Evolutionary conservation across 2,797 vertebrate species (phyloP), one percentile per base, ranked within the genome.

Genomic region (Hippocampus kuda): DNA sequence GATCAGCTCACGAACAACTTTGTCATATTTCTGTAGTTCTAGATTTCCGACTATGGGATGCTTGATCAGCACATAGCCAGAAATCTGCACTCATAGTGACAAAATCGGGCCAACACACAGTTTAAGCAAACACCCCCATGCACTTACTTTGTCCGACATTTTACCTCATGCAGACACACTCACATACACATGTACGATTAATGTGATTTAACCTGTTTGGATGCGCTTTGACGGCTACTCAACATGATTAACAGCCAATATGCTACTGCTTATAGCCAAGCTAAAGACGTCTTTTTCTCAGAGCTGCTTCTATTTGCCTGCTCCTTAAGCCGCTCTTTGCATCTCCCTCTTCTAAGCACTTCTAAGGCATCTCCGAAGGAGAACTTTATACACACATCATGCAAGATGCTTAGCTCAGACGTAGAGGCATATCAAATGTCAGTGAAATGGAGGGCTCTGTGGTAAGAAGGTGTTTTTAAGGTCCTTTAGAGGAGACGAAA

Each of bases 131-230:
- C 72, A 69, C 71, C 77, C 68, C 77, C 79, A 71, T 69, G 71
- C 67, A 53, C 68, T 67, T 41, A 30, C 70, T 70, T 42, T 54
- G 66, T 69, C 72, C 30, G 64, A 64, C 68, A 76, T 77, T 75
- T 70, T 49, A 49, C 70, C 74, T 79, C 56, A 67, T 70, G 71
- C 75, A 84, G 30, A 77, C 80, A 80, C 71, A 76, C 75, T 69
- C 71, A 78, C 66, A 72, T 59, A 49, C 78, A 85, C 72, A 81
- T 82, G 81, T 74, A 74, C 67, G 71, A 83, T 89, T 91, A 91
- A 92, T 90, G 87, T 90, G 91, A 91, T 91, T 91, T 89, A 86
- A 86, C 88, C 84, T 86, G 89, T 89, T 92, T 89, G 86, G 76
- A 81, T 75, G 77, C 83, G 86, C 87, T 88, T 87, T 90, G 85